phyloP scores from a whole-genome alignment of 2,888 invertebrate species.

The Rhodophaea formosa region DNA sequence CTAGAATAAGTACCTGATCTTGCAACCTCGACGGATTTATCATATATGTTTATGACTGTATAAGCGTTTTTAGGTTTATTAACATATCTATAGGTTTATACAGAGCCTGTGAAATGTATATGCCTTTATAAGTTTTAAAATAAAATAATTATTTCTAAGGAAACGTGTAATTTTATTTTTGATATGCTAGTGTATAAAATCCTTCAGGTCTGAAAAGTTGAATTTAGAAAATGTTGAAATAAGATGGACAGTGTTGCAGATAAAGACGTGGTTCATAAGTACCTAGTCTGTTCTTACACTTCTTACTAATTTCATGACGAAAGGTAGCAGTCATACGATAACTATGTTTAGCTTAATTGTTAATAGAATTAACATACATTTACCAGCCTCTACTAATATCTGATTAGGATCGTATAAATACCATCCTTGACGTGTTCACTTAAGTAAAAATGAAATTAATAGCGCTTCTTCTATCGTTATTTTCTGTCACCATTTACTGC shows the following conservation, averaged over 20 bases:
- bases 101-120: background rate
- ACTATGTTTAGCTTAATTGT: background rate
- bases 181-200: too few relatives aligned
- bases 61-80: conserved; percentile 23
- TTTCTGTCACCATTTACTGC: background rate
- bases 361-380: conserved; percentile 8
- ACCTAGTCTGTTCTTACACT: too few relatives aligned
- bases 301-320: too few relatives aligned
- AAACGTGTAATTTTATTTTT: too few relatives aligned
- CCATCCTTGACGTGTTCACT: background rate
- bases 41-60: conserved; percentile 14
- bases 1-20: background rate
- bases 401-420: conserved; percentile 5
- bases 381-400: background rate
- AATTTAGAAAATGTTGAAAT: too few relatives aligned
- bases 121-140: background rate
- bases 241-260: too few relatives aligned
- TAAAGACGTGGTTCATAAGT: too few relatives aligned
- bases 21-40: background rate
- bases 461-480: background rate
- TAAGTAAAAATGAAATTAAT: conserved; percentile 1
- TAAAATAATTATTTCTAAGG: background rate
- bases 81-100: background rate
- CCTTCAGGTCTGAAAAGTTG: too few relatives aligned
- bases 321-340: too few relatives aligned